phyloP scores from a whole-genome alignment of 2,888 invertebrate species.

The Lasioglossum marginatum region DNA sequence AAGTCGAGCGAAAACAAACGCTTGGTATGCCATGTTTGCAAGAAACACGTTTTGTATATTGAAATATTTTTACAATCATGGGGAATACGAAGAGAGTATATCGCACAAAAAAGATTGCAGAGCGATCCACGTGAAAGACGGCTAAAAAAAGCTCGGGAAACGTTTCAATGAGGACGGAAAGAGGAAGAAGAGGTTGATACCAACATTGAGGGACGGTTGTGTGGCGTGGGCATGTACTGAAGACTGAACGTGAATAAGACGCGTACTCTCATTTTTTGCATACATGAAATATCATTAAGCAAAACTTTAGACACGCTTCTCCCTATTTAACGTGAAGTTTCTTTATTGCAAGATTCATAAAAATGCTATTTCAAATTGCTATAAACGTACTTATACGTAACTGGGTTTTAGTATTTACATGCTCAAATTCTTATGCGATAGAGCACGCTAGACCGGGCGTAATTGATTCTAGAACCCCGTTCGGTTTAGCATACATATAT shows the following conservation, averaged over 20 bases:
- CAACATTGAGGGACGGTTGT: not conserved
- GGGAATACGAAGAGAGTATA: not conserved
- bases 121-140: not conserved
- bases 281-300: not conserved
- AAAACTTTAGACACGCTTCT: not conserved
- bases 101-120: not conserved
- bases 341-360: not conserved
- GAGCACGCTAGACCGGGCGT: not conserved
- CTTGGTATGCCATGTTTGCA: not conserved
- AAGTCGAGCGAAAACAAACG: not conserved
- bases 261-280: not conserved
- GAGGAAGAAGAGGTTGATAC: not conserved
- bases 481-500: not conserved
- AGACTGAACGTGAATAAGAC: not conserved
- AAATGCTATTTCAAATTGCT: not conserved
- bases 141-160: not conserved
- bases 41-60: not conserved
- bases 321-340: not conserved
- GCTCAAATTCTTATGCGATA: not conserved
- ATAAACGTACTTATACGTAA: not conserved
- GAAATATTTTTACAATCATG: not conserved
- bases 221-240: not conserved
- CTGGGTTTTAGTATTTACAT: not conserved
- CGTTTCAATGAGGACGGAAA: slow-evolving; percentile 2
- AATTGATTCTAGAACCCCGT: not conserved